These are phyloP conservation scores for Bellardia pandia DNA, from an alignment of 2,888 invertebrate genomes.

Conservation along the genomic window DNA sequence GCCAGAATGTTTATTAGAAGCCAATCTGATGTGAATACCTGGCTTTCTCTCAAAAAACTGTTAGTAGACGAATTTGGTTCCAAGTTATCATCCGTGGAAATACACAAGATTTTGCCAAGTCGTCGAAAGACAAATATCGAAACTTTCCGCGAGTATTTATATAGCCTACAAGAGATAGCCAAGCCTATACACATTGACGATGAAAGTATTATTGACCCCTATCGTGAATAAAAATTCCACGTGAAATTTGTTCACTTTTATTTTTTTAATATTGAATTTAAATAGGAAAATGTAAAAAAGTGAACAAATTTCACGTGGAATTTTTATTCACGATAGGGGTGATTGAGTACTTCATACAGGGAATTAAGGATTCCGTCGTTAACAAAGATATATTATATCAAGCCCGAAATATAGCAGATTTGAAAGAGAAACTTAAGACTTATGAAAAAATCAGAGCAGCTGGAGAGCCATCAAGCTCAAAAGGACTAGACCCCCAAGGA, in stretches of 20 bases:
- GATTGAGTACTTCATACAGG: constrained; percentile 63
- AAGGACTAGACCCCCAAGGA: constrained; percentile 1
- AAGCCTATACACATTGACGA: background rate
- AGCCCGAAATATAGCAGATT: too few species aligned
- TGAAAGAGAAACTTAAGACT: too few species aligned
- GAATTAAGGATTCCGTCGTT: too few species aligned
- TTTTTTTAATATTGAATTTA: too few species aligned
- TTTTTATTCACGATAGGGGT: too few species aligned
- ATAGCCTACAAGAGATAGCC: background rate
- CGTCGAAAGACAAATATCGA: background rate
- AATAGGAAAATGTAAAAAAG: too few species aligned
- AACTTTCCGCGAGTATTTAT: background rate
- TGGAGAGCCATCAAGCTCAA: constrained; percentile 55
- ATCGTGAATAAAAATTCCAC: too few species aligned
- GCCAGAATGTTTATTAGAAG: background rate
- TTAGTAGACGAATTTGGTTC: background rate
- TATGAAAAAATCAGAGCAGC: too few species aligned
- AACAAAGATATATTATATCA: too few species aligned
- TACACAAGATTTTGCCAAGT: background rate
- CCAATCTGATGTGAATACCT: background rate
- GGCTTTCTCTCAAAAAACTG: background rate
- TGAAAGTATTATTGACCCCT: constrained; percentile 26
- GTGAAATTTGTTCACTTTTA: too few species aligned
- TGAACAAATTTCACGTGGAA: too few species aligned
- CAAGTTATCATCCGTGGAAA: background rate